Evolutionary conservation across 2,113 vertebrate genomes (phyloP), one percentile per base, ranked within the genome.

Genomic region (Lonchura striata): DNA sequence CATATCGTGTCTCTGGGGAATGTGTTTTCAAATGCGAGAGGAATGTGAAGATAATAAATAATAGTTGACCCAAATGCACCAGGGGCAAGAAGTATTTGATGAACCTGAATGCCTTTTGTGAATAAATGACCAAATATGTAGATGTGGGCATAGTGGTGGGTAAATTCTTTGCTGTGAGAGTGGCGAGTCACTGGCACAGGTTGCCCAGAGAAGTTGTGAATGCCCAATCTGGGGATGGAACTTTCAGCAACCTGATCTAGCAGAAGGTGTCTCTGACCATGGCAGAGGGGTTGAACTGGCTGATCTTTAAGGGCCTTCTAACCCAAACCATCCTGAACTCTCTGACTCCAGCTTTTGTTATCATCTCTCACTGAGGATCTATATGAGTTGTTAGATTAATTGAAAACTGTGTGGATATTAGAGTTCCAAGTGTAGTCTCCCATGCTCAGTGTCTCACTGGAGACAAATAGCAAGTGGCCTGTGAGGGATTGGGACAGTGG

Each of bases 381-480:
- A 12, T 30, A 7, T 0, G 7, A 25, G 33, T 66, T 75, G 42
- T 82, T 65, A 60, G 21, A 44, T 33, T 33, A 28, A 54, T 25
- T 74, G 21, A 75, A 71, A 74, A 49, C 75, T 57, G 19, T 0
- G 0, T 65, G 47, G 25, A 9, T 82, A 21, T 54, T 17, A 1
- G 2, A 15, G 15, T 76, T 52, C 11, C 10, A 61, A 80, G 13
- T 9, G 14, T 50, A 23, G 18, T 47, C 41, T 76, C 80, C 27
- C 59, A 9, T 72, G 24, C 50, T 64, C 57, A 35, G 27, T 64
- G 52, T 72, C 21, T 88, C 28, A 28, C 31, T 86, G 56, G 10
- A 69, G 41, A 53, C 16, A 54, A 63, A 7, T 54, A 82, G 15
- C 15, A 65, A 65, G 35, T 75, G 60, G 4, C 17, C 41, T 74